Percentiles rank a stretch among this genome's conserved stretches.
These are phyloP conservation scores for Macrocentrus cingulum DNA, from an alignment of 1,140 invertebrate species.

Conservation along the genomic window DNA sequence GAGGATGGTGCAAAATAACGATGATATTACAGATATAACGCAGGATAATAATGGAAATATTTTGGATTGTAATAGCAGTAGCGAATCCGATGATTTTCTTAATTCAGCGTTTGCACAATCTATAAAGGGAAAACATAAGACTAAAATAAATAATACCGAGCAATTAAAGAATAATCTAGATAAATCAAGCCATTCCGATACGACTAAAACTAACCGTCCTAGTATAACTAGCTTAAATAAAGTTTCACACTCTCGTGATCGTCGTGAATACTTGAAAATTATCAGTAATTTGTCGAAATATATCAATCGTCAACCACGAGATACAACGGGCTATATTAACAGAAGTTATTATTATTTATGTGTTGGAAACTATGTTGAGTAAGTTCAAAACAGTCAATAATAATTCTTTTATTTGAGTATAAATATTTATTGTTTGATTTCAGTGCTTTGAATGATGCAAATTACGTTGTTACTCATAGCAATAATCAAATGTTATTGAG, in stretches of 20 bases:
- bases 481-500: conserved; percentile 6
- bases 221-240: conserved; percentile 7
- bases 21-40: no score
- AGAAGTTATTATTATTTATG: conserved; percentile 27
- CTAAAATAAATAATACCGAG: not conserved
- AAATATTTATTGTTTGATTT: not conserved
- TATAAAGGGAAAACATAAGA: conserved; percentile 14
- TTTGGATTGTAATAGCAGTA: not conserved
- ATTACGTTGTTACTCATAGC: not conserved
- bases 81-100: conserved; percentile 20
- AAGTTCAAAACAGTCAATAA: not conserved
- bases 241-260: no score
- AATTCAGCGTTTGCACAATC: conserved; percentile 23
- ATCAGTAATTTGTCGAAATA: conserved; percentile 20
- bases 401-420: not conserved
- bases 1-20: not conserved
- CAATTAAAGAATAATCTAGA: not conserved
- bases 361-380: conserved; percentile 18
- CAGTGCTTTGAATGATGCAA: conserved; percentile 1
- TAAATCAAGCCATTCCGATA: not conserved
- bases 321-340: conserved; percentile 27
- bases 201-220: not conserved
- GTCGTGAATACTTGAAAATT: no score
- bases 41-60: not conserved
- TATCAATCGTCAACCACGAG: conserved; percentile 12